phyloP scores from a whole-genome alignment of 2,888 invertebrate species.

The Anagyrus pseudococci region DNA sequence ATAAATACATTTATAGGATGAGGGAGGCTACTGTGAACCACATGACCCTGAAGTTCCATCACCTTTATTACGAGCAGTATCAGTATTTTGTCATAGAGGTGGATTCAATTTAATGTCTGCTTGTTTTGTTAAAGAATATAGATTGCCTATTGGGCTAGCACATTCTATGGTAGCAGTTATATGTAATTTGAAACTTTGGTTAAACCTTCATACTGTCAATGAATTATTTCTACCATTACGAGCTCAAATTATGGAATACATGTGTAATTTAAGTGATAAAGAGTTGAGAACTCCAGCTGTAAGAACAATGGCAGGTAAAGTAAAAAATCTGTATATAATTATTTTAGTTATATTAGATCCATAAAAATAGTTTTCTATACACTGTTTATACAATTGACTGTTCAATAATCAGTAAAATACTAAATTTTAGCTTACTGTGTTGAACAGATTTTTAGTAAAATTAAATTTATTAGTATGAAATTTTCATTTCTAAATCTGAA shows the following conservation, averaged over 20 bases:
- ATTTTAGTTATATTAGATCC: too few species aligned
- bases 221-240: constrained; percentile 88
- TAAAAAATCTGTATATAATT: neutral
- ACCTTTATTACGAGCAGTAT: constrained; percentile 89
- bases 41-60: constrained; percentile 94
- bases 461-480: too few species aligned
- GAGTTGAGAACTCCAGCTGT: constrained; percentile 88
- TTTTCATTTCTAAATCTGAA: too few species aligned
- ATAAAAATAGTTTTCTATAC: too few species aligned
- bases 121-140: constrained; percentile 81
- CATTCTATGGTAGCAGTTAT: constrained; percentile 92
- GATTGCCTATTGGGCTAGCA: constrained; percentile 86
- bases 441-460: too few species aligned
- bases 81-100: constrained; percentile 89
- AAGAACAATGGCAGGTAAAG: constrained; percentile 86
- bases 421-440: neutral
- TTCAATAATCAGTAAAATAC: neutral
- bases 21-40: constrained; percentile 88
- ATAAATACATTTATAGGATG: constrained; percentile 67
- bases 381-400: neutral
- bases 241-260: constrained; percentile 86
- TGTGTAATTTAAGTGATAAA: constrained; percentile 92
- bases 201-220: constrained; percentile 88
- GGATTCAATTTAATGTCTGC: constrained; percentile 87
- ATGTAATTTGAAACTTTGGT: constrained; percentile 91